Percentiles rank a stretch among this genome's conserved stretches.
Evolutionary conservation across 2,888 invertebrate genomes (phyloP).

Genomic region (Luperina testacea): DNA sequence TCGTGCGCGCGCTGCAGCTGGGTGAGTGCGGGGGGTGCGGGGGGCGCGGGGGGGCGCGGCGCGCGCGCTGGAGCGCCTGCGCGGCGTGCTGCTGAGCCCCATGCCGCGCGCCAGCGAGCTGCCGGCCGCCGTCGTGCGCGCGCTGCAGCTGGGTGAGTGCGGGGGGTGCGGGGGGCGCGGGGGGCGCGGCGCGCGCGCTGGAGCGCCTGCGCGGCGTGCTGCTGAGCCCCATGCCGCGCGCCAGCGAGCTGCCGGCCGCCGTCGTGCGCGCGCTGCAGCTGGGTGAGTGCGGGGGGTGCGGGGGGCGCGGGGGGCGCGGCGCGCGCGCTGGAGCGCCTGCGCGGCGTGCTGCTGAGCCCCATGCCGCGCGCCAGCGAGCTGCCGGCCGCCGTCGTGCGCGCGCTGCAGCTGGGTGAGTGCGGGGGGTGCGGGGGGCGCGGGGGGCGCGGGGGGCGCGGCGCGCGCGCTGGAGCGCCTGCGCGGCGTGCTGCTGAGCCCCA

Average conservation of each 20-base stretch:
- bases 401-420: conserved; percentile 94
- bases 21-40: conserved; percentile 90
- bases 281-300: conserved; percentile 91
- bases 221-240: conserved; percentile 94
- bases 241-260: conserved; percentile 93
- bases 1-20: conserved; percentile 95
- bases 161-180: conserved; percentile 86
- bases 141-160: conserved; percentile 94
- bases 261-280: conserved; percentile 95
- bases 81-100: conserved; percentile 94
- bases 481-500: conserved; percentile 94
- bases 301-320: conserved; percentile 87
- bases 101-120: conserved; percentile 93
- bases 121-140: conserved; percentile 94
- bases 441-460: conserved; percentile 88
- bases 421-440: no score
- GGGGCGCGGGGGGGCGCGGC: conserved; percentile 88
- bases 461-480: conserved; percentile 95
- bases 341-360: conserved; percentile 94
- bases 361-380: conserved; percentile 93
- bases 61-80: conserved; percentile 94
- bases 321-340: conserved; percentile 94
- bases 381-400: conserved; percentile 94
- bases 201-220: conserved; percentile 95
- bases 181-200: conserved; percentile 91